Percentiles rank a stretch among this genome's conserved stretches.
Evolutionary conservation across 2,888 invertebrate genomes (phyloP).

Genomic region (Gnatocerus cornutus): DNA sequence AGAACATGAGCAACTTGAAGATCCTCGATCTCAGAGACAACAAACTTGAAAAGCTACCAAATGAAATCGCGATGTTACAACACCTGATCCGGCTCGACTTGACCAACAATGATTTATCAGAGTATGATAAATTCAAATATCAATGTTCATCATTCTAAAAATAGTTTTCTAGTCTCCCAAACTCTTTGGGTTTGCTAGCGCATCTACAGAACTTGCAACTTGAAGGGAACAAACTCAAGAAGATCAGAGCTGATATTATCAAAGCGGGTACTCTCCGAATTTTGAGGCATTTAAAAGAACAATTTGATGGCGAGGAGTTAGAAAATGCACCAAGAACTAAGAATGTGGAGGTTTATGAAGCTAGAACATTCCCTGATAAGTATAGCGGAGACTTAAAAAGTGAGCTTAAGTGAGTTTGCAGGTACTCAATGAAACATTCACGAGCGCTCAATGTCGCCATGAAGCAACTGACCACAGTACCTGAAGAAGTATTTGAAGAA

Average conservation of each 20-base stretch:
- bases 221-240: conserved; percentile 90
- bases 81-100: conserved; percentile 88
- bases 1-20: conserved; percentile 81
- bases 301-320: conserved; percentile 66
- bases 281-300: conserved; percentile 84
- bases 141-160: not conserved
- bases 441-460: conserved; percentile 76
- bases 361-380: conserved; percentile 59
- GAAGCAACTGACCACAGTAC: conserved; percentile 78
- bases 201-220: conserved; percentile 87
- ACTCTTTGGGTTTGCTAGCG: conserved; percentile 79
- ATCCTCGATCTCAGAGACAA: conserved; percentile 88
- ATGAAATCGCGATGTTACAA: conserved; percentile 83
- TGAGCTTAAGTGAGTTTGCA: conserved; percentile 61
- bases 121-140: conserved; percentile 61
- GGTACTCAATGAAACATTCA: conserved; percentile 75
- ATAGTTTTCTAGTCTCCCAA: conserved; percentile 76
- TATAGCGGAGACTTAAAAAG: too few species aligned
- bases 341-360: conserved; percentile 51
- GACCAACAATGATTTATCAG: conserved; percentile 80
- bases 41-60: conserved; percentile 83
- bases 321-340: conserved; percentile 47
- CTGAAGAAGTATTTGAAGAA: conserved; percentile 81
- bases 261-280: conserved; percentile 88
- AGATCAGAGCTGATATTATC: conserved; percentile 87